A percentile compares a stretch with the other conserved stretches of the same genome.
Evolutionary conservation across 2,797 vertebrate species (phyloP).

Genomic region (Huso huso): DNA sequence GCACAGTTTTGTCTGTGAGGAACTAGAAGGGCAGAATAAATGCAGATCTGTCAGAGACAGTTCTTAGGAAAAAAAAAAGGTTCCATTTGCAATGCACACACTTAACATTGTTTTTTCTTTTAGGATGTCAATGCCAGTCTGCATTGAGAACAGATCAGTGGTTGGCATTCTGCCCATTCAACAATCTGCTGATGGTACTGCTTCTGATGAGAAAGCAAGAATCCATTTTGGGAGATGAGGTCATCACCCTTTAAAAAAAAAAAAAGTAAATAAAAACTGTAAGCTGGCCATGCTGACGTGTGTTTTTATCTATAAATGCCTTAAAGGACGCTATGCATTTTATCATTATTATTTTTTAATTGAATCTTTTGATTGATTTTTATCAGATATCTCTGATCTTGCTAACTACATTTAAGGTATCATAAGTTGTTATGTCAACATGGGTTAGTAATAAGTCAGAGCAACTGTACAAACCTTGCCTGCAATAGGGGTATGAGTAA

Average conservation of each 20-base stretch:
- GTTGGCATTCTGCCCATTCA: slow-evolving; percentile 64
- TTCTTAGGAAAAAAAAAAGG: too few species aligned
- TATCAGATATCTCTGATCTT: slow-evolving; percentile 53
- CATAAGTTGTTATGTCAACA: slow-evolving; percentile 46
- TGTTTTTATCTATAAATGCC: slow-evolving; percentile 64
- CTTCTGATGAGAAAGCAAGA: slow-evolving; percentile 66
- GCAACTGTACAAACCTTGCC: slow-evolving; percentile 12
- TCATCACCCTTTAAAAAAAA: slow-evolving; percentile 78
- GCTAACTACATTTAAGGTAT: slow-evolving; percentile 12
- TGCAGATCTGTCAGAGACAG: too few species aligned
- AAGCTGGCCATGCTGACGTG: slow-evolving; percentile 25
- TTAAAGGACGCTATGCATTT: slow-evolving; percentile 68
- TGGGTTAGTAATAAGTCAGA: slow-evolving; percentile 45
- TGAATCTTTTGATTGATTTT: slow-evolving; percentile 58
- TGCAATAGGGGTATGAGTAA: slow-evolving; percentile 20
- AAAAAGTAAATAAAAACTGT: slow-evolving; percentile 60
- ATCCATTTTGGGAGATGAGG: slow-evolving; percentile 77
- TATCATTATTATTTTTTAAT: too few species aligned
- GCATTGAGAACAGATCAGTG: slow-evolving; percentile 23
- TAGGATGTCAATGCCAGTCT: slow-evolving; percentile 8
- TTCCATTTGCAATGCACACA: slow-evolving; percentile 26
- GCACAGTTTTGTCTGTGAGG: too few species aligned
- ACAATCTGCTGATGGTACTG: slow-evolving; percentile 72
- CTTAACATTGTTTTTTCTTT: slow-evolving; percentile 38
- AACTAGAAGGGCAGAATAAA: too few species aligned